Base-by-base conservation (phyloP, 2,888 invertebrate genomes). In the Dasysyrphus albostriatus region DNA sequence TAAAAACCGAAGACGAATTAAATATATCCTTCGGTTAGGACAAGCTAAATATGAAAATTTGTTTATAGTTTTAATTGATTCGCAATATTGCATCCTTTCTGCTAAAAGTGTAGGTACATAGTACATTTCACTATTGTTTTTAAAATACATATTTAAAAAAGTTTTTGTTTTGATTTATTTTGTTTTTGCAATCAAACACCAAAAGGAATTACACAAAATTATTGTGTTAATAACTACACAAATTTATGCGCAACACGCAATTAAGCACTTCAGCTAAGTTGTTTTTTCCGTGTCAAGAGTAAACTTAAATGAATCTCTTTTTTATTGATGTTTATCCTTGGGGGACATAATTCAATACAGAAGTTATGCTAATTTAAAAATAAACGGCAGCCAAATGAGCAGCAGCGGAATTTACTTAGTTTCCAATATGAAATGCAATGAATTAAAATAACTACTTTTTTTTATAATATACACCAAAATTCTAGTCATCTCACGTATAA, bases 221-320 rank as follows among this genome's bases (percentile, higher is more conserved):
- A 81, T 76, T 80, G 80, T 75, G 80, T 76, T 84, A 80, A 76
- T 70, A 59, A 59, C 42, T 75, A 72, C 84, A 84, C 75, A 76
- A 84, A 76, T 80, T 76, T 65, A 34, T 80, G 59, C 51, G 1
- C 29, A 65, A 59, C 84, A 84, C 80, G 84, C 84, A 81, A 84
- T 84, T 76, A 63, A 44, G 51, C 51, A 76, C 76, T 76, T 80
- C 72, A 70, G 37, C 65, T 76, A 72, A 79, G 79, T 72, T 75
- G 70, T 75, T 79, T 47, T 47, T 65, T 56, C 70, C 83, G 83
- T 83, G 78, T 63, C 39, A 29, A 54, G 39, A 44, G 72, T 47
- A 51, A 72, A 83, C 77, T 73, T 39, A 67, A 63, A 39, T 54
- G 61, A 51, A 39, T 39, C 63, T 75, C 9, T 72, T 58, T 42